These are phyloP conservation scores for Perca fluviatilis DNA, from an alignment of 2,113 vertebrate genomes.

Conservation along the genomic window DNA sequence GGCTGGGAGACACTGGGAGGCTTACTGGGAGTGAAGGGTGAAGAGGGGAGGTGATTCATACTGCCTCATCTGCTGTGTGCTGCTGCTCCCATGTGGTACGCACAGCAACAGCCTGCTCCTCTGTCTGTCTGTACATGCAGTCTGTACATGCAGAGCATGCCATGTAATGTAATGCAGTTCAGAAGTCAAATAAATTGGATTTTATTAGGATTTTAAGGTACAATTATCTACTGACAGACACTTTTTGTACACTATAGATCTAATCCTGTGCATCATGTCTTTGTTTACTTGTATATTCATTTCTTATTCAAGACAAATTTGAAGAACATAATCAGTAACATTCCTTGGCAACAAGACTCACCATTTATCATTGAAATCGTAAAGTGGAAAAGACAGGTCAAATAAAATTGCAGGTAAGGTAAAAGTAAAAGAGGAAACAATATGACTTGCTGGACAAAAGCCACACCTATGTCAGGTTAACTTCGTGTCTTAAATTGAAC, in stretches of 20 bases:
- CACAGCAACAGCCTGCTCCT: constrained; percentile 6
- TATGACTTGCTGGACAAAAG: too few species aligned
- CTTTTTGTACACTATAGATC: background rate
- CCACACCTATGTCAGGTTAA: too few species aligned
- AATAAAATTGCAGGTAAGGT: too few species aligned
- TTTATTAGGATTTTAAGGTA: background rate
- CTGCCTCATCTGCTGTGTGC: constrained; percentile 39
- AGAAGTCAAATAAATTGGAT: background rate
- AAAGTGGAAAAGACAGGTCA: too few species aligned
- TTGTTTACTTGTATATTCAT: background rate
- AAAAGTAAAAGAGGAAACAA: too few species aligned
- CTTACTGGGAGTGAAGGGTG: constrained; percentile 40
- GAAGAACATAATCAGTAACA: too few species aligned
- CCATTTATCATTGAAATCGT: too few species aligned
- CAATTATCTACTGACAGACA: background rate
- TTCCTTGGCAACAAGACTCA: too few species aligned
- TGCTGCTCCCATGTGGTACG: constrained; percentile 68
- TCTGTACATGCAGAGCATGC: background rate
- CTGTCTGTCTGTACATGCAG: background rate
- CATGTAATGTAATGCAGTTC: background rate
- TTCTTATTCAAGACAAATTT: too few species aligned
- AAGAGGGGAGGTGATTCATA: constrained; percentile 25
- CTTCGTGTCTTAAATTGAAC: too few species aligned
- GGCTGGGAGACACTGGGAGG: background rate
- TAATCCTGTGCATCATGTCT: background rate